phyloP scores from a whole-genome alignment of 2,888 invertebrate species.

The Caenorhabditis becei region DNA sequence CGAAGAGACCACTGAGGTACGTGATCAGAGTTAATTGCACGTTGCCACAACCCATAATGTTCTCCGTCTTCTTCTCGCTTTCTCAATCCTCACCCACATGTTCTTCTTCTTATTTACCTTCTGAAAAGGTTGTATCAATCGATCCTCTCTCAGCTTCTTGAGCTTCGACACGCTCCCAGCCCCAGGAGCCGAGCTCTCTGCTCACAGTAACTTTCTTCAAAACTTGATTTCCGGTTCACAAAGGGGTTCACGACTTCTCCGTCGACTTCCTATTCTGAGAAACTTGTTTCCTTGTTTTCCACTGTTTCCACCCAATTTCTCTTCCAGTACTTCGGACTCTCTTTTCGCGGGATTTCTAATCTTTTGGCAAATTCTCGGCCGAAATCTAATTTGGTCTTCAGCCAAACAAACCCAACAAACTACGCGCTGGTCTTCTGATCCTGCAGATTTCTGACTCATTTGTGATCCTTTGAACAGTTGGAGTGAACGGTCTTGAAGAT shows the following conservation, averaged over 20 bases:
- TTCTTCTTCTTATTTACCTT: slow-evolving; percentile 2
- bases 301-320: background rate
- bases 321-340: background rate
- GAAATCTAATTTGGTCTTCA: background rate
- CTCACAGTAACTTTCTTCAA: background rate
- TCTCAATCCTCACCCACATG: background rate
- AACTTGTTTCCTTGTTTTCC: no score
- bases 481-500: no score
- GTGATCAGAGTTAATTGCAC: slow-evolving; percentile 13
- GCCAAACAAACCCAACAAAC: background rate
- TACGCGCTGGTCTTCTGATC: background rate
- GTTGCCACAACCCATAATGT: background rate
- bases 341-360: background rate
- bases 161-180: no score
- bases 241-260: no score
- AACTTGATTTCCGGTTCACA: no score
- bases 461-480: background rate
- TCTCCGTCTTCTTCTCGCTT: background rate
- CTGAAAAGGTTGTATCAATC: background rate
- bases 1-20: slow-evolving; percentile 28
- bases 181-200: background rate
- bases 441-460: background rate
- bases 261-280: no score
- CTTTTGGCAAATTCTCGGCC: background rate
- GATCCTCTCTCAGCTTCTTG: background rate